Evolutionary conservation across 2,888 invertebrate species (phyloP).

Genomic region (Dichetophora obliterata): DNA sequence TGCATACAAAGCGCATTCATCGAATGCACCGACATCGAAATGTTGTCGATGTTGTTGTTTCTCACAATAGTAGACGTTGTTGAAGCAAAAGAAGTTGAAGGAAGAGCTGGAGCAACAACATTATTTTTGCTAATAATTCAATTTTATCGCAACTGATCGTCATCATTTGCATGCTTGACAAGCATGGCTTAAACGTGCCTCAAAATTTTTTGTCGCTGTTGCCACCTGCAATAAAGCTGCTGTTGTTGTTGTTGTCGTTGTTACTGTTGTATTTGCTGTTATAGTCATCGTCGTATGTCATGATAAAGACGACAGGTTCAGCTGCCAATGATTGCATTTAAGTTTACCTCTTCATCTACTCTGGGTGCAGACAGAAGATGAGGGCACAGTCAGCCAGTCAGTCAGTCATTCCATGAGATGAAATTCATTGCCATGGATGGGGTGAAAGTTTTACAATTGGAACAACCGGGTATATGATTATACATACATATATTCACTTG

Average conservation of each 20-base stretch:
- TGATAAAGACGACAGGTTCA: slow-evolving; percentile 8
- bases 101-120: background rate
- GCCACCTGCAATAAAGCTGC: background rate
- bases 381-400: too few relatives aligned
- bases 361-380: background rate
- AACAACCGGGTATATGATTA: too few relatives aligned
- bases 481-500: too few relatives aligned
- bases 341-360: background rate
- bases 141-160: slow-evolving; percentile 24
- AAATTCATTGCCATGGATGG: too few relatives aligned
- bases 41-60: slow-evolving; percentile 5
- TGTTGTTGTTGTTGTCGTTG: background rate
- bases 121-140: slow-evolving; percentile 29
- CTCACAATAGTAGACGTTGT: background rate
- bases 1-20: slow-evolving; percentile 32
- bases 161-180: slow-evolving; percentile 27
- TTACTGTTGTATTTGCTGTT: slow-evolving; percentile 15
- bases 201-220: slow-evolving; percentile 10
- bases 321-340: slow-evolving; percentile 14
- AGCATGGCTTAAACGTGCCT: slow-evolving; percentile 32
- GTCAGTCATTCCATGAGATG: too few relatives aligned
- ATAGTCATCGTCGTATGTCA: background rate
- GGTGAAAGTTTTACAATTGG: too few relatives aligned
- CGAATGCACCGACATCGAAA: background rate
- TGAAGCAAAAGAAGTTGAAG: background rate